Evolutionary conservation across 2,888 invertebrate genomes (phyloP).

Genomic region (Erynnis tages): DNA sequence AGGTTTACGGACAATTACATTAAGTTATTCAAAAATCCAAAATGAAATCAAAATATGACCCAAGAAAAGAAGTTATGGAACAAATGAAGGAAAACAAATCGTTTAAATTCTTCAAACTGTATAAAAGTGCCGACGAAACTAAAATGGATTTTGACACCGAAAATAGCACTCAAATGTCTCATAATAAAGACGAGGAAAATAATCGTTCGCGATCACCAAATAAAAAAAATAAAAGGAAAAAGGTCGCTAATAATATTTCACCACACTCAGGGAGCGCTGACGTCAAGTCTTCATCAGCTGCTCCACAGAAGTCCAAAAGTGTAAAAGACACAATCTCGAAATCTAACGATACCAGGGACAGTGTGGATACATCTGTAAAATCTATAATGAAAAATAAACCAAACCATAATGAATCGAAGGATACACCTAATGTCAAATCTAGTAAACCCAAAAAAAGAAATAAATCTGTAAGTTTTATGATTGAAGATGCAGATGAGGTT

Average conservation of each 20-base stretch:
- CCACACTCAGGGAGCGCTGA: no score
- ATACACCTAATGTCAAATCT: slow-evolving; percentile 34
- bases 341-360: slow-evolving; percentile 38
- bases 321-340: slow-evolving; percentile 45
- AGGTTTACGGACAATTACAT: no score
- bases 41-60: slow-evolving; percentile 57
- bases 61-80: slow-evolving; percentile 36
- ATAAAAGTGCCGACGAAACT: slow-evolving; percentile 55
- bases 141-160: slow-evolving; percentile 33
- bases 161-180: neutral
- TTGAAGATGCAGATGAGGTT: slow-evolving; percentile 59
- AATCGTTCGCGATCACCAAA: slow-evolving; percentile 39
- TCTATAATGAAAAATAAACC: slow-evolving; percentile 55
- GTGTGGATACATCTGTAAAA: slow-evolving; percentile 43
- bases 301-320: no score
- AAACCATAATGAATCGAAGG: slow-evolving; percentile 37
- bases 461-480: slow-evolving; percentile 69
- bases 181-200: slow-evolving; percentile 18
- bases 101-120: slow-evolving; percentile 56
- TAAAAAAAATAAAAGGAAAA: slow-evolving; percentile 50
- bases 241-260: slow-evolving; percentile 36
- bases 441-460: slow-evolving; percentile 63
- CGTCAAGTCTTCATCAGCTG: no score
- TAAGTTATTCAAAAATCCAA: slow-evolving; percentile 3
- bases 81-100: slow-evolving; percentile 45